Conservation (phyloP, 2,888 invertebrate species). For the Plutella xylostella region DNA sequence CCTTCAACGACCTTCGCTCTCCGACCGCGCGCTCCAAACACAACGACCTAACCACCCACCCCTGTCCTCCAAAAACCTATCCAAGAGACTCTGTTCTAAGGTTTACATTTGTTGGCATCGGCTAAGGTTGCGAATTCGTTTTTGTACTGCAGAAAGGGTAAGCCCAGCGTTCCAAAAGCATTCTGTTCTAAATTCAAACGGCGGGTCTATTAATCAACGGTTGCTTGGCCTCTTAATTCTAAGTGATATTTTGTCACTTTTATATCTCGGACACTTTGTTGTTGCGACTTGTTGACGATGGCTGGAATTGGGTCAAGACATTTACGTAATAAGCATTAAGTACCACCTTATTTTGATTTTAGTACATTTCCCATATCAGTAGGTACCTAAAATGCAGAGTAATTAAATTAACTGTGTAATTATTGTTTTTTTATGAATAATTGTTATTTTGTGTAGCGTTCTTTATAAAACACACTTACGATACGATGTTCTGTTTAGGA, state of each 20-base stretch:
- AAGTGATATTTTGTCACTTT: slow-evolving; percentile 47
- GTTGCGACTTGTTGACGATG: too few relatives aligned
- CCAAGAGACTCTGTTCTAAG: background rate
- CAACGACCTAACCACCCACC: slow-evolving; percentile 2
- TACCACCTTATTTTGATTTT: too few relatives aligned
- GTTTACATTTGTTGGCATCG: background rate
- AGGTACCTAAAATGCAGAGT: too few relatives aligned
- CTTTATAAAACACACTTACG: too few relatives aligned
- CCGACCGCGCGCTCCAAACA: slow-evolving; percentile 34
- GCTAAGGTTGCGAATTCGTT: slow-evolving; percentile 12
- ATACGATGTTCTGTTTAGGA: too few relatives aligned
- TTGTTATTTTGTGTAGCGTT: too few relatives aligned
- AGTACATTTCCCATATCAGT: too few relatives aligned
- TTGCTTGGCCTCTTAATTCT: slow-evolving; percentile 34
- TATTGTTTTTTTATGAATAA: too few relatives aligned
- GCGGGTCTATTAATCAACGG: slow-evolving; percentile 48
- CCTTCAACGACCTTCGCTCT: slow-evolving; percentile 71
- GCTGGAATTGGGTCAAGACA: too few relatives aligned
- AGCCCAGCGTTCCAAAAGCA: slow-evolving; percentile 42
- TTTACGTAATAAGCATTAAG: too few relatives aligned
- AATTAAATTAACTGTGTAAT: too few relatives aligned
- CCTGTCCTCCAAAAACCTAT: background rate
- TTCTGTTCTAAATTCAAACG: slow-evolving; percentile 48
- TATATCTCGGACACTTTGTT: background rate
- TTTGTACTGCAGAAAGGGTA: slow-evolving; percentile 25